Evolutionary conservation across 2,797 vertebrate species (phyloP).

Genomic region (Pipistrellus pygmaeus): DNA sequence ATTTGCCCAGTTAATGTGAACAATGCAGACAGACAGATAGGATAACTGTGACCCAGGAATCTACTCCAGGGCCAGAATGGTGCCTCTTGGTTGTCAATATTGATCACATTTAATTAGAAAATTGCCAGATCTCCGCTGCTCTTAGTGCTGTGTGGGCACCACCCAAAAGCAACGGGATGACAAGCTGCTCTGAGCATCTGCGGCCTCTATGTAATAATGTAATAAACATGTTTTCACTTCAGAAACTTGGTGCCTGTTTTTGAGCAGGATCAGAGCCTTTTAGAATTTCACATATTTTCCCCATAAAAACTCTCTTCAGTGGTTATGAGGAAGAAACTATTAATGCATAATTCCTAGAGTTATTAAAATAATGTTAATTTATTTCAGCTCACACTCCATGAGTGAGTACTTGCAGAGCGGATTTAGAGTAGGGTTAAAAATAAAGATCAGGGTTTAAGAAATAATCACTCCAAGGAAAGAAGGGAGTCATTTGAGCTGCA

Average conservation of each 20-base stretch:
- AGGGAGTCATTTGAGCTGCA: constrained; percentile 22
- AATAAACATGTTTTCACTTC: constrained; percentile 55
- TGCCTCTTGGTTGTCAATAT: constrained; percentile 67
- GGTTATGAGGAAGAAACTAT: neutral
- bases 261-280: constrained; percentile 28
- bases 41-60: constrained; percentile 60
- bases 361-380: constrained; percentile 55
- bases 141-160: constrained; percentile 36
- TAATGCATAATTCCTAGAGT: constrained; percentile 29
- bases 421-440: constrained; percentile 46
- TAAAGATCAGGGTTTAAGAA: constrained; percentile 49
- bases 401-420: neutral
- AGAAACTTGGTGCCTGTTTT: constrained; percentile 41
- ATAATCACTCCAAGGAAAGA: constrained; percentile 51
- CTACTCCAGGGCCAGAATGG: constrained; percentile 40
- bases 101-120: constrained; percentile 73
- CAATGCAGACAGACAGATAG: constrained; percentile 65
- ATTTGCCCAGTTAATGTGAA: constrained; percentile 57
- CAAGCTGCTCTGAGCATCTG: constrained; percentile 57
- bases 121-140: constrained; percentile 61
- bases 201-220: constrained; percentile 56
- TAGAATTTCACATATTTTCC: constrained; percentile 17
- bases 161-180: constrained; percentile 46
- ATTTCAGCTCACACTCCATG: constrained; percentile 32
- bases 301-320: neutral